These are phyloP conservation scores for Naja naja DNA, from an alignment of 2,113 vertebrate species.

Conservation along the genomic window DNA sequence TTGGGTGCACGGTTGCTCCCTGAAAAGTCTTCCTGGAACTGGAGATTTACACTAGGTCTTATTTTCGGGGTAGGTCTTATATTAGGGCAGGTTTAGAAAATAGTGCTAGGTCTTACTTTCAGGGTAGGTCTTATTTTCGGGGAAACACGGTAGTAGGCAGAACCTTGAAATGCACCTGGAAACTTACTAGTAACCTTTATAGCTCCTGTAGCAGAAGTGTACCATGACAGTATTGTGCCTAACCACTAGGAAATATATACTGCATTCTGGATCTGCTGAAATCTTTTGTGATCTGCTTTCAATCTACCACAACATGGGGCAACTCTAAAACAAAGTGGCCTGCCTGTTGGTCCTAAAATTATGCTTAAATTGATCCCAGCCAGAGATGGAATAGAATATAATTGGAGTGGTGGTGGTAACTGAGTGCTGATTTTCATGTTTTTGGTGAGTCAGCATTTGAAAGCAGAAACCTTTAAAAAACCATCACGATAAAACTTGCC, in stretches of 20 bases:
- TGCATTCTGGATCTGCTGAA: neutral
- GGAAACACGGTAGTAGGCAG: no score
- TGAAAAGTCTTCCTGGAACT: no score
- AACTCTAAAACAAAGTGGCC: neutral
- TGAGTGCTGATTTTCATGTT: neutral
- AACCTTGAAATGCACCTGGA: neutral
- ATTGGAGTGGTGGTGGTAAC: neutral
- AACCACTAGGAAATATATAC: neutral
- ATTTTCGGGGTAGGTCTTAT: no score
- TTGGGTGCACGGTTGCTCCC: no score
- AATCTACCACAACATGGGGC: neutral
- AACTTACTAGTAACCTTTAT: neutral
- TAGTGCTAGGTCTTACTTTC: no score
- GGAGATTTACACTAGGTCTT: no score
- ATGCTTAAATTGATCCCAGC: neutral
- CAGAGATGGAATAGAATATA: neutral
- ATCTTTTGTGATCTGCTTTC: neutral
- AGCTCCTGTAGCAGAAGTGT: neutral
- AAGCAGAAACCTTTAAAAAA: neutral
- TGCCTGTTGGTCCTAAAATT: neutral
- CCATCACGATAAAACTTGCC: neutral
- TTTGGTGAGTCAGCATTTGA: neutral
- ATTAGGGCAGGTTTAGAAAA: no score
- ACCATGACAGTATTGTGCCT: neutral
- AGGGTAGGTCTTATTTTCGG: no score